Evolutionary conservation across 2,888 invertebrate species (phyloP), one percentile per base, ranked within the genome.

Genomic region (Salpingus planirostris): DNA sequence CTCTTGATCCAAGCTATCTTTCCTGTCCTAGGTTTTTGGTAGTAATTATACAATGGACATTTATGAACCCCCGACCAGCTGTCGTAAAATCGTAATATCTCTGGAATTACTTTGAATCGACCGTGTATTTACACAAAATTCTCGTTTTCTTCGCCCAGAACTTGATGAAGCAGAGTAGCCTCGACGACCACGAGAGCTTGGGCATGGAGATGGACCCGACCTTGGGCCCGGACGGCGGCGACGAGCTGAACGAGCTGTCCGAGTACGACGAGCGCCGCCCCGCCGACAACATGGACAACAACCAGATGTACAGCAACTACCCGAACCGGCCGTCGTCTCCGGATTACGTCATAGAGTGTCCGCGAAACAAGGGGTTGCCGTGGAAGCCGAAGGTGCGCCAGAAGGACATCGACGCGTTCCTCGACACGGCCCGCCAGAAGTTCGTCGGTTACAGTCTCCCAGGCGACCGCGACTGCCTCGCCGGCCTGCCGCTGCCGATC

Each of bases 351-450:
- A 46, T 43, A 29, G 36, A 45, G 11, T 12, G 49, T 11, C 25
- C 40, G 8, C 18, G 52, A 10, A 51, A 52, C 3, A 47, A 49
- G 36, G 80, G 87, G 36, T 71, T 97, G 41, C 96, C 96, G 0
- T 97, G 96, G 96, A 79, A 84, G 45, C 93, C 96, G 0, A 97
- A 97, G 74, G 93, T 95, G 8, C 74, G 92, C 5, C 87, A 88
- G 54, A 87, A 85, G 65, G 96, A 97, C 58, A 80, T 97, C 39
- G 93, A 96, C 55, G 74, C 78, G 57, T 97, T 96, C 63, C 66
- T 97, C 44, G 90, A 95, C 55, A 81, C 81, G 59, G 89, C 92
- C 1, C 69, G 96, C 39, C 73, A 85, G 40, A 99, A 98, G 68
- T 98, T 97, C 71, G 87, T 98, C 40, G 95, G 96, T 0, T 98